Evolutionary conservation across 1,140 invertebrate species (phyloP).

Genomic region (Drosophila jambulina): DNA sequence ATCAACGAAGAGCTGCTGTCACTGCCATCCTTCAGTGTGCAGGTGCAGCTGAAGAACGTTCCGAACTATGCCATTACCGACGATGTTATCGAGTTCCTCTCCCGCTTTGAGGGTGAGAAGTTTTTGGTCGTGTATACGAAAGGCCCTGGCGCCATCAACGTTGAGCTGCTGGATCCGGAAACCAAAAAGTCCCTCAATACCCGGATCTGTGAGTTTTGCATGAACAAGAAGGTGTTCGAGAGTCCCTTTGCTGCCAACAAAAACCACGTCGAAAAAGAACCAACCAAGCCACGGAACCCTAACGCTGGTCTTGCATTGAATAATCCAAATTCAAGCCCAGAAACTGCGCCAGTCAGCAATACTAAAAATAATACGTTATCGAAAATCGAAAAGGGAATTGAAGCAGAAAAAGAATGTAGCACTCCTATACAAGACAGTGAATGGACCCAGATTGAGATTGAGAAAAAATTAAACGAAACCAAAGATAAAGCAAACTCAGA

Average conservation of each 20-base stretch:
- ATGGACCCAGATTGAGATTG: no score
- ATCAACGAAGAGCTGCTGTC: conserved; percentile 54
- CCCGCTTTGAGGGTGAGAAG: conserved; percentile 28
- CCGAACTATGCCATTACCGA: conserved; percentile 15
- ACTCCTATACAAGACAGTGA: neutral
- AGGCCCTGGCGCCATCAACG: neutral
- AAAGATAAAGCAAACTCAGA: neutral
- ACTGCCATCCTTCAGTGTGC: conserved; percentile 32
- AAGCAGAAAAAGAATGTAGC: neutral
- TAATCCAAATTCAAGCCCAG: neutral
- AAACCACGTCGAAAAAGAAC: neutral
- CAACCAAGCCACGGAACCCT: neutral
- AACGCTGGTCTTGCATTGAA: no score
- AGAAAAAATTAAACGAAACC: neutral
- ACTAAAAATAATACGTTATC: neutral
- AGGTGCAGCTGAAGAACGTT: conserved; percentile 55
- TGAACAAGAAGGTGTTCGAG: neutral
- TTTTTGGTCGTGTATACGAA: conserved; percentile 18
- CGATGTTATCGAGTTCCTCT: conserved; percentile 17
- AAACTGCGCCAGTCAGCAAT: neutral
- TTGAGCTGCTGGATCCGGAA: conserved; percentile 40
- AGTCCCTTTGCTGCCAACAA: neutral
- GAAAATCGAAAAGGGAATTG: neutral
- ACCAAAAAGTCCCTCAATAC: conserved; percentile 41
- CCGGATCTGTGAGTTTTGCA: conserved; percentile 29